Conservation (phyloP, 2,113 vertebrate genomes). For the Syngnathus floridae region DNA sequence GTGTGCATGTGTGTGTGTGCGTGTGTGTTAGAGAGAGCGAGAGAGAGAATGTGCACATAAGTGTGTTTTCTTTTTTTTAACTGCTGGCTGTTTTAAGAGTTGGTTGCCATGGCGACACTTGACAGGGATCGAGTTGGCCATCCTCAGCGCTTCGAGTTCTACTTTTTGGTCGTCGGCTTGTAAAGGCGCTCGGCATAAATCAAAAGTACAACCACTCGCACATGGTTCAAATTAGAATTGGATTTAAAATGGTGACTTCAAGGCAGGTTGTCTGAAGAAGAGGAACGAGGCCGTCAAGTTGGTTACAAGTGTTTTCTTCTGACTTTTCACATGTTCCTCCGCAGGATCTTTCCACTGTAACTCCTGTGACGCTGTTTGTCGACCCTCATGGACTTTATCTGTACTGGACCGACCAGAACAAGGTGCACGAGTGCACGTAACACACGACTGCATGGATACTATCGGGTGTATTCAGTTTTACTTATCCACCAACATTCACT, state of each 20-base stretch:
- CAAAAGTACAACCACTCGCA: not conserved
- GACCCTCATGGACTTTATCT: conserved; percentile 95
- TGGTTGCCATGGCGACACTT: conserved; percentile 50
- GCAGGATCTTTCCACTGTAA: conserved; percentile 88
- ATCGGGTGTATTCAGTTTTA: no score
- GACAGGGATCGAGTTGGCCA: conserved; percentile 26
- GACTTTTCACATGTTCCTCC: not conserved
- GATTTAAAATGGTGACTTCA: no score
- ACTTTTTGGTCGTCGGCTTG: not conserved
- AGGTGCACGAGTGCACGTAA: conserved; percentile 68
- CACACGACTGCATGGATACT: not conserved
- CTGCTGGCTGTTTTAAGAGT: conserved; percentile 10
- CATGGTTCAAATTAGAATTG: not conserved
- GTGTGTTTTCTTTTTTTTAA: conserved; percentile 5
- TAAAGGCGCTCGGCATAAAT: not conserved
- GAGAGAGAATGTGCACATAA: not conserved
- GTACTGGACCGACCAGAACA: conserved; percentile 97
- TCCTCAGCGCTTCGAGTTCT: conserved; percentile 11
- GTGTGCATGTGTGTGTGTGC: not conserved
- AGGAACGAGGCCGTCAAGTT: not conserved
- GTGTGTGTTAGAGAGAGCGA: not conserved
- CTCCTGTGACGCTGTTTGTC: conserved; percentile 85
- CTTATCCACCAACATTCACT: no score
- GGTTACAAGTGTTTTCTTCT: not conserved
- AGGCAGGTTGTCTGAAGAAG: not conserved